Base-by-base conservation (phyloP, 2,888 invertebrate genomes). In the Drosophila pseudotakahashii region DNA sequence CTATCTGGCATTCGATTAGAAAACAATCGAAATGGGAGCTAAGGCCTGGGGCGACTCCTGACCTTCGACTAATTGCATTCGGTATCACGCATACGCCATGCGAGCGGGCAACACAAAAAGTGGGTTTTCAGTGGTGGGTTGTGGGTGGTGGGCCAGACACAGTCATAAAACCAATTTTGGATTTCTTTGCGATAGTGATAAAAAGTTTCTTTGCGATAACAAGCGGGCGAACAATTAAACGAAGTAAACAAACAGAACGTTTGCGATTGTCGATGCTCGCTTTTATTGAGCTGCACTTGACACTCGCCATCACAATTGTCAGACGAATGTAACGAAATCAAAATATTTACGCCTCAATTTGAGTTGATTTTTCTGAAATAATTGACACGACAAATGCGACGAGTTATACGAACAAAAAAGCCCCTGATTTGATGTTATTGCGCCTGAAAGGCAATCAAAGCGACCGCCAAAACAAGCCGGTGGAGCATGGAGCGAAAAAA, bases 301-400 rank as follows among this genome's bases (percentile, higher is more conserved):
- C 53, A 62, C 61, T 63, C 67, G 64, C 51, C 67, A 59, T 64
- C 48, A 23, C 37, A 39, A 67, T 57, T 67, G 68, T 61, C 69
- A 54, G 64, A 45, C 52, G 36, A 63, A 53, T 68, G 69, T 68
- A 77, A 73, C 60, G 63, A 77, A 72, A 72, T 61, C 50, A 70
- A 73, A 79, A 81, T 77, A 83, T 79, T 84, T 81, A 71, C 77
- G 75, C 58, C 53, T 74, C 66, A 57, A 77, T 74, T 73, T 45
- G 62, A 68, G 62, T 67, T 62, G 63, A 81, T 73, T 69, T 69
- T 78, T 73, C 59, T 55, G 63, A 48, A 74, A 72, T 76, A 78
- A 81, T 74, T 76, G 81, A 58, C 72, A 63, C 63, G 60, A 53
- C 66, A 54, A 60, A 58, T 52, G 60, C 67, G 67, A 37, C 64